Evolutionary conservation across 1,140 invertebrate genomes (phyloP), one percentile per base, ranked within the genome.

Genomic region (Drosophila pseudoananassae): DNA sequence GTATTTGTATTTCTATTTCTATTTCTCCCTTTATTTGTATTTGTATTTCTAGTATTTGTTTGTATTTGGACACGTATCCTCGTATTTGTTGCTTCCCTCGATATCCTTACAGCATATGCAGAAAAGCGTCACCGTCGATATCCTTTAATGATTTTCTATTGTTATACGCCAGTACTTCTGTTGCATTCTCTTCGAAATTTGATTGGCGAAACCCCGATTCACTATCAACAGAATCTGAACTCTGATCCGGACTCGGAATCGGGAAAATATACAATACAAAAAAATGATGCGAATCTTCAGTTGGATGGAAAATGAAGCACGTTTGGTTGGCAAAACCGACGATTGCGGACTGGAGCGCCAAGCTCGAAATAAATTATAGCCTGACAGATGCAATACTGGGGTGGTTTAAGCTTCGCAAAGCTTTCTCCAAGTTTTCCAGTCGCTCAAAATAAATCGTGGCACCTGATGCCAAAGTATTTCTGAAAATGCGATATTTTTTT

Each of bases 311-410:
- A 46, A 70, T 72, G 83, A 88, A 87, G 78, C 83, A 87, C 83
- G 83, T 87, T 82, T 88, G 74, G 57, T 78, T 87, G 83, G 78
- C 83, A 83, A 78, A 87, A 82, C 78, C 82, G 83, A 88, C 82
- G 82, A 78, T 65, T 63, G 76, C 83, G 83, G 83, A 87, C 83
- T 87, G 59, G 80, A 4, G 31, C 9, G 14, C 45, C 60, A 38
- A 29, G 65, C 38, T 59, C 59, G 36, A 50, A 65, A 71, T 81
- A 45, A 14, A 69, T 69, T 38, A 58, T 68, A 46, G n/a, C 29
- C 17, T 54, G 56, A 15, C 56, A 55, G 60, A 53, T 56, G 47
- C 29, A 10, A 40, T 17, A 27, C 9, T 27, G 68, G 72, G 73
- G 61, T 60, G 60, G 49, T 46, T 63, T 7, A 12, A 63, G 59